Evolutionary conservation across 2,113 vertebrate species (phyloP).

Genomic region (Ammodytes marinus): DNA sequence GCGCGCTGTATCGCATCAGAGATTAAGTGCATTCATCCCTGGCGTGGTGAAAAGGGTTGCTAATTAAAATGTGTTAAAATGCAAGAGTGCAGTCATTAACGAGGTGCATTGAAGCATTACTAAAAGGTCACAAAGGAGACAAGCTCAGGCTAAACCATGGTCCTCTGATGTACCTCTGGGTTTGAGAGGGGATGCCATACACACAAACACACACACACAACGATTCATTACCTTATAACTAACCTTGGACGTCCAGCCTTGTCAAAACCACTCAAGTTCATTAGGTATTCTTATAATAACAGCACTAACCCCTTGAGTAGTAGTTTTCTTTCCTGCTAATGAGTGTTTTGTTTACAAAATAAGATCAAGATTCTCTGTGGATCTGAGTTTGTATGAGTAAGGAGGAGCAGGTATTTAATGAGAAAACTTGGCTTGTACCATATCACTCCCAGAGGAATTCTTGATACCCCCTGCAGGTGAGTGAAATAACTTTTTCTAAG

Average conservation of each 20-base stretch:
- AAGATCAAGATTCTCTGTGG: neutral
- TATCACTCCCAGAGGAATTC: conserved; percentile 31
- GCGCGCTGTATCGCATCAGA: conserved; percentile 38
- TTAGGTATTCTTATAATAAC: conserved; percentile 28
- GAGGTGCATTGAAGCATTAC: conserved; percentile 41
- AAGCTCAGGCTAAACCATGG: conserved; percentile 19
- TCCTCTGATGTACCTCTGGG: conserved; percentile 37
- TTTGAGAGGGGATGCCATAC: neutral
- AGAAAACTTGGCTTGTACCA: conserved; percentile 30
- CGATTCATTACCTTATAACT: conserved; percentile 18
- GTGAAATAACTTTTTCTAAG: conserved; percentile 50
- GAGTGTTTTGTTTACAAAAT: conserved; percentile 53
- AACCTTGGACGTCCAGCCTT: conserved; percentile 16
- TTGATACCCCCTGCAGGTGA: conserved; percentile 45
- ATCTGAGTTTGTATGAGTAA: conserved; percentile 5
- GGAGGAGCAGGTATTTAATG: conserved; percentile 41
- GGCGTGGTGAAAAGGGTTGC: conserved; percentile 51
- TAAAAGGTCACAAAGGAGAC: conserved; percentile 40
- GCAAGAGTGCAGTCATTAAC: conserved; percentile 63
- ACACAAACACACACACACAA: conserved; percentile 33
- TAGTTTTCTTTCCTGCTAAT: conserved; percentile 20
- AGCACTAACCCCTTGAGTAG: neutral
- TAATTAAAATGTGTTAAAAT: conserved; percentile 77
- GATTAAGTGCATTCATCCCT: conserved; percentile 73
- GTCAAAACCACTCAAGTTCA: conserved; percentile 35